These are phyloP conservation scores for Jordanella pulchra DNA, from an alignment of 2,797 vertebrate genomes.

Conservation along the genomic window DNA sequence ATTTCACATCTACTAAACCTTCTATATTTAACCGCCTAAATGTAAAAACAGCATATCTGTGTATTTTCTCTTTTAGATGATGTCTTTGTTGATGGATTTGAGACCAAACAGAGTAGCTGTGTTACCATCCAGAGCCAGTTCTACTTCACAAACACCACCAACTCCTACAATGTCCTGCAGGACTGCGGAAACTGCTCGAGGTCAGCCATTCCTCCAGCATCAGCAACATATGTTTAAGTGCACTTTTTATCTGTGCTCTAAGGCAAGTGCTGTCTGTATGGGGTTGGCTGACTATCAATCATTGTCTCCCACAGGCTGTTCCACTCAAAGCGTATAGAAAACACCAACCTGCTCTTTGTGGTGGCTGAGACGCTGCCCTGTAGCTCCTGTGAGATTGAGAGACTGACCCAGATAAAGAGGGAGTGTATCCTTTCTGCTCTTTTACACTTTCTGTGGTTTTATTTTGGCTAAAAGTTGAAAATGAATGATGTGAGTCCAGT, in stretches of 20 bases:
- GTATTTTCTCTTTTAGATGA: conserved; percentile 75
- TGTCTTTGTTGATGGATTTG: conserved; percentile 84
- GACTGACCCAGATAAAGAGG: conserved; percentile 88
- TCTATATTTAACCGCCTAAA: neutral
- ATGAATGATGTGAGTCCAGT: conserved; percentile 7
- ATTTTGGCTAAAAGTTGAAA: conserved; percentile 12
- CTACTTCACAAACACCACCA: conserved; percentile 92
- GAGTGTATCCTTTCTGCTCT: conserved; percentile 90
- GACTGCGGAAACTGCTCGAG: conserved; percentile 98
- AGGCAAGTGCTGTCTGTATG: neutral
- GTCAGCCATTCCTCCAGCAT: conserved; percentile 69
- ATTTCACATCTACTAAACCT: neutral
- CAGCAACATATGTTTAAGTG: conserved; percentile 28
- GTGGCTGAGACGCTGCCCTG: conserved; percentile 96
- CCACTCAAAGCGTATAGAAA: conserved; percentile 90
- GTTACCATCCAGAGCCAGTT: conserved; percentile 98
- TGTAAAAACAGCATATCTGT: neutral
- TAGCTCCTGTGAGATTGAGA: conserved; percentile 93
- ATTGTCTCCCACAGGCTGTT: conserved; percentile 83
- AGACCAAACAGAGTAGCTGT: conserved; percentile 88
- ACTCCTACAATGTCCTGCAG: conserved; percentile 93
- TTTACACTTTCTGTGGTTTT: neutral
- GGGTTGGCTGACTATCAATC: conserved; percentile 17
- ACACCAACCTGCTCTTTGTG: conserved; percentile 96
- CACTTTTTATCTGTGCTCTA: neutral